Evolutionary conservation across 2,797 vertebrate species (phyloP).

Genomic region (Hypotaenidia okinawae): DNA sequence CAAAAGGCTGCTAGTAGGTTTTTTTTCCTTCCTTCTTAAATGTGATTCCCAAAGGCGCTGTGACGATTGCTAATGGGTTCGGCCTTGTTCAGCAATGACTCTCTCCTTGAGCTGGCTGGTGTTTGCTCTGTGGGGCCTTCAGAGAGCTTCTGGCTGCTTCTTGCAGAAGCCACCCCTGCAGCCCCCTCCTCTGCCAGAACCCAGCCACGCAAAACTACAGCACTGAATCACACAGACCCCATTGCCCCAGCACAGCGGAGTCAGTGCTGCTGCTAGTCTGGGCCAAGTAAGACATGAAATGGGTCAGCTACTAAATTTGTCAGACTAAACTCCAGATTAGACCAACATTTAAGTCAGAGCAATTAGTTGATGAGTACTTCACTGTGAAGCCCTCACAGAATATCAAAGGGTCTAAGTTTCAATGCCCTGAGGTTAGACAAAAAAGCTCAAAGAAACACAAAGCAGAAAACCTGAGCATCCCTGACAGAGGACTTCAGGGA

Average conservation of each 20-base stretch:
- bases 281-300: neutral
- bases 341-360: neutral
- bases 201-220: too few species aligned
- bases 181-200: too few species aligned
- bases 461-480: slow-evolving; percentile 1
- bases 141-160: too few species aligned
- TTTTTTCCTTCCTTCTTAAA: too few species aligned
- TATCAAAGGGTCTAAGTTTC: slow-evolving; percentile 33
- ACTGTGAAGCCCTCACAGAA: slow-evolving; percentile 4
- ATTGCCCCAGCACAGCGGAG: accelerated
- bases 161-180: too few species aligned
- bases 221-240: neutral
- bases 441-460: slow-evolving; percentile 39
- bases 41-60: too few species aligned
- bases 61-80: too few species aligned
- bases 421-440: slow-evolving; percentile 53
- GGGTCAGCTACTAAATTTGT: neutral
- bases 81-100: too few species aligned
- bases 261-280: neutral
- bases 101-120: too few species aligned
- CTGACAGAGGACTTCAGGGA: neutral
- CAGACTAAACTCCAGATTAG: neutral
- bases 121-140: too few species aligned
- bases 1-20: too few species aligned
- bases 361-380: slow-evolving; percentile 8